Base-by-base conservation (phyloP, 1,140 invertebrate genomes). In the Mamestra configurata region DNA sequence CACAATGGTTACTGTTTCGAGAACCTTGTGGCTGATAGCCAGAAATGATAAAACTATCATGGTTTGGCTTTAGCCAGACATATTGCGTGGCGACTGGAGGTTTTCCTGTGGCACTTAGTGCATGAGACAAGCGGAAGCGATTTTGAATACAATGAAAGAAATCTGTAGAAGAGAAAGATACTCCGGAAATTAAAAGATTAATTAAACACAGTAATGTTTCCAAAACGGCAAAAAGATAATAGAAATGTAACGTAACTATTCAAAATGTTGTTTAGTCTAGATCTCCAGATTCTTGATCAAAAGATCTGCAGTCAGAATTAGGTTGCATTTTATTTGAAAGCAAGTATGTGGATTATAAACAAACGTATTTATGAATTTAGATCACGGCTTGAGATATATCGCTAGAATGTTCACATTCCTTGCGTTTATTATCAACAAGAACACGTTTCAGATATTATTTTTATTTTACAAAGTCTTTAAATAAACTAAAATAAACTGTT, bases 41-140 rank as follows among this genome's bases (percentile, higher is more conserved):
- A 80, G 72, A 57, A 77, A 27, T 55, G 79, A 80, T 80, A 77
- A 49, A 18, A 43, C 71, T 70, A 55, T 70, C 61, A 64, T 77
- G 20, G 5, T 80, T 57, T 40, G 51, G 72, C 7, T 51, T n/a
- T 37, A 40, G 40, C 37, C 15, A 71, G 20, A 40, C 24, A 71
- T 46, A 31, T 46, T 18, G 20, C 8, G 15, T 43, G 20, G 61
- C 18, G 35, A 27, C 24, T 37, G 13, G 8, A 1, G 13, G 51
- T 70, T 68, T 55, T 77, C 40, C 55, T 61, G 31, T 51, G n/a
- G 3, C 13, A 66, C 1, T 22, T 43, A 15, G 46, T 43, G 43
- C 7, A 40, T 18, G 35, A 13, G 27, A 66, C 27, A 64, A 66
- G 71, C 51, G 46, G 11, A 7, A 66, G 71, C 79, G 71, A 76